Conservation (phyloP, 2,797 vertebrate genomes). For the Hoplostethus mediterraneus region DNA sequence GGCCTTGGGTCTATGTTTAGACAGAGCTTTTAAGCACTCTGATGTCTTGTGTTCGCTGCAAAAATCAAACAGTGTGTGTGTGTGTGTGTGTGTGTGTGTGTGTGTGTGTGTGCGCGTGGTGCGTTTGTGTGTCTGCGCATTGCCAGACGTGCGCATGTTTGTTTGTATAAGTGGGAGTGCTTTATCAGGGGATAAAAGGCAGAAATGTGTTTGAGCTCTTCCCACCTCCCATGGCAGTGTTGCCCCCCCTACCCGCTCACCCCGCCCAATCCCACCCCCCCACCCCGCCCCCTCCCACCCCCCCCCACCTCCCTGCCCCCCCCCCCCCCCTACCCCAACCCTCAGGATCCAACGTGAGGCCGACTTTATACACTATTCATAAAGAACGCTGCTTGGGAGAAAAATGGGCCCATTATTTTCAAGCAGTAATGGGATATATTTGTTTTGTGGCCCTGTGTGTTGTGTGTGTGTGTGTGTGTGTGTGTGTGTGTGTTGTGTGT, state of each 20-base stretch:
- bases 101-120: conserved; percentile 19
- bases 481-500: conserved; percentile 20
- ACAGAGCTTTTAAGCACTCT: conserved; percentile 74
- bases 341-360: conserved; percentile 62
- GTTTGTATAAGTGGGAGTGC: conserved; percentile 64
- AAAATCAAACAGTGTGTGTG: conserved; percentile 28
- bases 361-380: conserved; percentile 82
- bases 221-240: conserved; percentile 51
- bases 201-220: conserved; percentile 70
- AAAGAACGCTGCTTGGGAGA: conserved; percentile 72
- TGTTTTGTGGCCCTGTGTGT: conserved; percentile 66
- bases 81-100: conserved; percentile 28
- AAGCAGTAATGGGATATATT: conserved; percentile 74
- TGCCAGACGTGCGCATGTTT: conserved; percentile 12
- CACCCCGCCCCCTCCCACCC: neutral
- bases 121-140: conserved; percentile 3
- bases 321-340: conserved; percentile 12
- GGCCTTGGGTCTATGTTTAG: conserved; percentile 73
- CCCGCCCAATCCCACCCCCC: too few species aligned
- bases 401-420: conserved; percentile 78
- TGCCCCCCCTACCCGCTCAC: conserved; percentile 9
- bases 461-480: conserved; percentile 23
- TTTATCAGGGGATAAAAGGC: conserved; percentile 73
- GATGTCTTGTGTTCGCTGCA: conserved; percentile 45
- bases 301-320: neutral